Evolutionary conservation across 2,888 invertebrate species (phyloP).

Genomic region (Oligia fasciuncula): DNA sequence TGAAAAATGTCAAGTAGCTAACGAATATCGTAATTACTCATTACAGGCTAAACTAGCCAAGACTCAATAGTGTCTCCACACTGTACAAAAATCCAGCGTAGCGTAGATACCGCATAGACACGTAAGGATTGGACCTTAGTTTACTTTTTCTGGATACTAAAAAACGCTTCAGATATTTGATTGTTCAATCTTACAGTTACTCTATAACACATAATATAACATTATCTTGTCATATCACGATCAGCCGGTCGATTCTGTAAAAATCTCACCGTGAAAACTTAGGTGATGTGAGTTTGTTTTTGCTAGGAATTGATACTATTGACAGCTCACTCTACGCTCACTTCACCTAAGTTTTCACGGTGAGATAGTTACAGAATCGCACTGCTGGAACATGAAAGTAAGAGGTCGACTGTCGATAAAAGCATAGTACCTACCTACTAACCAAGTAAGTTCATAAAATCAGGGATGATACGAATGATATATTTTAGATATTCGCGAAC

Average conservation of each 20-base stretch:
- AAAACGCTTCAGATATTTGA: neutral
- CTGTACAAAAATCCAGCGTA: neutral
- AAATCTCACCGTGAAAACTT: too few species aligned
- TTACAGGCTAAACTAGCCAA: neutral
- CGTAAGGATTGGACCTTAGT: too few species aligned
- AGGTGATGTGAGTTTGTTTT: too few species aligned
- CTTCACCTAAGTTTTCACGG: too few species aligned
- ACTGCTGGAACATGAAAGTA: neutral
- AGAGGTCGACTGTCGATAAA: neutral
- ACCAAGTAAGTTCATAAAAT: neutral
- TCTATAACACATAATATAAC: neutral
- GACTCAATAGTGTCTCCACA: neutral
- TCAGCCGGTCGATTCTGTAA: neutral
- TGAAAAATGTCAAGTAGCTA: neutral
- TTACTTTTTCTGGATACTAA: neutral
- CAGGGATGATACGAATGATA: neutral
- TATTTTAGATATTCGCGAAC: neutral
- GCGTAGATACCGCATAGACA: neutral
- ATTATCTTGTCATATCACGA: neutral
- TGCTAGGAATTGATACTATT: too few species aligned
- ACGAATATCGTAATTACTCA: neutral
- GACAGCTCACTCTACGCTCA: too few species aligned
- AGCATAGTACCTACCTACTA: too few species aligned
- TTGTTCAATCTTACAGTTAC: neutral
- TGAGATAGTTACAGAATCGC: too few species aligned